phyloP scores from a whole-genome alignment of 2,113 vertebrate species.

The Pampusana beccarii region DNA sequence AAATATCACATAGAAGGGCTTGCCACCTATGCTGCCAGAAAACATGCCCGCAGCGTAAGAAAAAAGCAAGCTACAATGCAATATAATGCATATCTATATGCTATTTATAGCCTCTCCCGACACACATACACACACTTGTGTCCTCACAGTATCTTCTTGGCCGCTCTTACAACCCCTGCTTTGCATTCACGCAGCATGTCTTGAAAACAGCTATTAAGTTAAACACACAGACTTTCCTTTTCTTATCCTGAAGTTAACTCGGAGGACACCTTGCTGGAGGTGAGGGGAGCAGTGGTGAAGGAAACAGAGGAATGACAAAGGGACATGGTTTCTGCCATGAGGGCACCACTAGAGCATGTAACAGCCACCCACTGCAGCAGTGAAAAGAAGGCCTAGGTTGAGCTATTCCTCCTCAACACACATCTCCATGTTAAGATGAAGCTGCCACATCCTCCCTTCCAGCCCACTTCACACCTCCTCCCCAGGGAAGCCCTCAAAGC shows the following conservation, averaged over 20 bases:
- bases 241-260: background rate
- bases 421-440: accelerated
- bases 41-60: background rate
- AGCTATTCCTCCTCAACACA: background rate
- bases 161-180: background rate
- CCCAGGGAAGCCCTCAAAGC: background rate
- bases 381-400: background rate
- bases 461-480: background rate
- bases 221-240: background rate
- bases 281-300: background rate
- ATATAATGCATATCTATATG: background rate
- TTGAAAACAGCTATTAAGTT: background rate
- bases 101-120: background rate
- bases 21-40: background rate
- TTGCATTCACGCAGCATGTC: background rate
- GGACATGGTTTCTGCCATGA: background rate
- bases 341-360: accelerated
- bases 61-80: background rate
- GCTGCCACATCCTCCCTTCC: background rate
- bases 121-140: background rate
- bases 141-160: background rate
- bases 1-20: background rate
- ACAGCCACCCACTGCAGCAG: background rate
- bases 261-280: background rate
- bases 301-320: background rate